phyloP scores from a whole-genome alignment of 23 tunicate genomes.

The Trididemnum clinides region DNA sequence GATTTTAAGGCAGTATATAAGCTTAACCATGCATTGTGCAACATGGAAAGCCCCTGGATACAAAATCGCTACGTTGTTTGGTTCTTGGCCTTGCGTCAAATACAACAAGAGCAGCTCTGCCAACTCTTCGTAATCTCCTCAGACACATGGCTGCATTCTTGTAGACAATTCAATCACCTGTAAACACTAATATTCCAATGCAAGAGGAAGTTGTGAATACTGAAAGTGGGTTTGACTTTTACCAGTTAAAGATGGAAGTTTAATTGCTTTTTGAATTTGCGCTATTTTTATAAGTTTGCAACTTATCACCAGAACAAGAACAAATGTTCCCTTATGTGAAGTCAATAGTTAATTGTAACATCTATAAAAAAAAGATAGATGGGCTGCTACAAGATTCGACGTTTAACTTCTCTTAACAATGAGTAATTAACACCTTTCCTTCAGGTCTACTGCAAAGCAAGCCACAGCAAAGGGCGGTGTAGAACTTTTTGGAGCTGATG shows the following conservation, averaged over 20 bases:
- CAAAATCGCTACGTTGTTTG: not conserved
- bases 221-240: too few relatives aligned
- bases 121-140: not conserved
- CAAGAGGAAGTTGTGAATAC: not conserved
- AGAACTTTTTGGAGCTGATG: not conserved
- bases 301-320: too few relatives aligned
- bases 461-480: not conserved
- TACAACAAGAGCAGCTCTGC: not conserved
- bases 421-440: slow-evolving; percentile 7
- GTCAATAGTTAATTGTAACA: too few relatives aligned
- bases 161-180: not conserved
- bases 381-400: not conserved
- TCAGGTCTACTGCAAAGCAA: not conserved
- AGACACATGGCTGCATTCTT: not conserved
- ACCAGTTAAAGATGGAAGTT: not conserved
- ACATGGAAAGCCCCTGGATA: slow-evolving; percentile 3
- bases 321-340: too few relatives aligned
- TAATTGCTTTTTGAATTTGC: not conserved
- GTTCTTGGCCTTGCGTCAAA: not conserved
- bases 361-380: not conserved
- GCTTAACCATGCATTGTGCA: not conserved
- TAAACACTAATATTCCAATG: not conserved
- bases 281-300: too few relatives aligned
- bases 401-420: not conserved
- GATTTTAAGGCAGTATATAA: slow-evolving; percentile 4